Conservation (phyloP, 2,113 vertebrate species). For the Nothobranchius kuhntae region DNA sequence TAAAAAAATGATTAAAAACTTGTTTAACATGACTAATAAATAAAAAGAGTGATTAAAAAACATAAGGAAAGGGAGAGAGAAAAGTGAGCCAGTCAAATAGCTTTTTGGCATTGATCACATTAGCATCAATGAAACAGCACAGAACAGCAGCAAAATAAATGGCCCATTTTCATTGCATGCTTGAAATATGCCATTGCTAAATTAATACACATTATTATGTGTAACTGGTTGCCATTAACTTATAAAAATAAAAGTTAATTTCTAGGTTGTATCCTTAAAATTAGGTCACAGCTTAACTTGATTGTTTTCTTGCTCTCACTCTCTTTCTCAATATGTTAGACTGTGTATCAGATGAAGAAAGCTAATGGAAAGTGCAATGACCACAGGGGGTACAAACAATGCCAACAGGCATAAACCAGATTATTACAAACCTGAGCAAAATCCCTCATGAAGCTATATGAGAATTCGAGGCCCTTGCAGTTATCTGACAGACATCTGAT, state of each 20-base stretch:
- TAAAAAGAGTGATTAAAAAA: too few species aligned
- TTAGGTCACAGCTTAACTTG: background rate
- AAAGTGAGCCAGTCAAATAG: too few species aligned
- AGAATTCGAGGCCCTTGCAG: background rate
- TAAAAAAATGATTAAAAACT: too few species aligned
- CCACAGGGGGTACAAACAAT: background rate
- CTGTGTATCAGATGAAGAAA: background rate
- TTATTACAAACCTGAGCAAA: background rate
- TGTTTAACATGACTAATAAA: too few species aligned
- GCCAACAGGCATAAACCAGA: background rate
- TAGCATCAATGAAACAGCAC: too few species aligned
- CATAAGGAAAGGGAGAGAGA: too few species aligned
- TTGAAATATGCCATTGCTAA: too few species aligned
- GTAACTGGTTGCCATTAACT: background rate
- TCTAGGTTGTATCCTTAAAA: background rate
- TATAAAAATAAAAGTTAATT: background rate
- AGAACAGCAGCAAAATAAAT: too few species aligned
- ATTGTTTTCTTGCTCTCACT: background rate
- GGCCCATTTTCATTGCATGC: too few species aligned
- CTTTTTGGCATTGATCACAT: too few species aligned
- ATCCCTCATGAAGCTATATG: background rate
- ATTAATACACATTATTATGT: too few species aligned
- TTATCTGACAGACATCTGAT: background rate
- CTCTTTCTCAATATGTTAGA: background rate
- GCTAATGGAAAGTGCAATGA: background rate